These are phyloP conservation scores for Microcaecilia unicolor DNA, from an alignment of 2,797 vertebrate genomes.

Conservation along the genomic window DNA sequence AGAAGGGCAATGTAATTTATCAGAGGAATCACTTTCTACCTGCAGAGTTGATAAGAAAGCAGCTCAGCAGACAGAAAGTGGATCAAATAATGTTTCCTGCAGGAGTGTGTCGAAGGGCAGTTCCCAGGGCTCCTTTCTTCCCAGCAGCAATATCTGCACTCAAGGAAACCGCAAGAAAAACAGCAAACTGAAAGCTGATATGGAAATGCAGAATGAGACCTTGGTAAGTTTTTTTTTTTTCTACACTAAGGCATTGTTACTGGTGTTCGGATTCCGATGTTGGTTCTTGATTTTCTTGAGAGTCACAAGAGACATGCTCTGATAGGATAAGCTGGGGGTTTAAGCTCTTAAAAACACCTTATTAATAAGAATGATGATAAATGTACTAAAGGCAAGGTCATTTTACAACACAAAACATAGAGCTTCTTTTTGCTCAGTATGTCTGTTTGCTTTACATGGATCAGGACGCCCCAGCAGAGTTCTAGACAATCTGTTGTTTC, in stretches of 20 bases:
- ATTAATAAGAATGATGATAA: no score
- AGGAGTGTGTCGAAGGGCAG: slow-evolving; percentile 69
- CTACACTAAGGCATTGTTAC: slow-evolving; percentile 4
- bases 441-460: no score
- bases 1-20: slow-evolving; percentile 62
- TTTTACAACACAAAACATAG: no score
- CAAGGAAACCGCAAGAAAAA: slow-evolving; percentile 71
- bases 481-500: no score
- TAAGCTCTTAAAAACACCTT: no score
- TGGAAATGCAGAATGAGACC: slow-evolving; percentile 62
- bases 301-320: slow-evolving; percentile 9
- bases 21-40: slow-evolving; percentile 62
- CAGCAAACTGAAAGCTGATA: slow-evolving; percentile 59
- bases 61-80: slow-evolving; percentile 50
- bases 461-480: no score
- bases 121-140: slow-evolving; percentile 52
- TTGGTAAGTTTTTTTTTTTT: slow-evolving; percentile 69
- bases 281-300: slow-evolving; percentile 5
- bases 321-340: slow-evolving; percentile 13
- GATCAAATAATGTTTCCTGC: slow-evolving; percentile 69
- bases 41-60: slow-evolving; percentile 67
- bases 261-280: slow-evolving; percentile 12
- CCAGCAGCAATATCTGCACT: slow-evolving; percentile 45
- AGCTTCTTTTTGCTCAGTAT: no score
- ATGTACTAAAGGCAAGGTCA: no score